Evolutionary conservation across 2,797 vertebrate genomes (phyloP), one percentile per base, ranked within the genome.

Genomic region (Cyprinodon diabolis): DNA sequence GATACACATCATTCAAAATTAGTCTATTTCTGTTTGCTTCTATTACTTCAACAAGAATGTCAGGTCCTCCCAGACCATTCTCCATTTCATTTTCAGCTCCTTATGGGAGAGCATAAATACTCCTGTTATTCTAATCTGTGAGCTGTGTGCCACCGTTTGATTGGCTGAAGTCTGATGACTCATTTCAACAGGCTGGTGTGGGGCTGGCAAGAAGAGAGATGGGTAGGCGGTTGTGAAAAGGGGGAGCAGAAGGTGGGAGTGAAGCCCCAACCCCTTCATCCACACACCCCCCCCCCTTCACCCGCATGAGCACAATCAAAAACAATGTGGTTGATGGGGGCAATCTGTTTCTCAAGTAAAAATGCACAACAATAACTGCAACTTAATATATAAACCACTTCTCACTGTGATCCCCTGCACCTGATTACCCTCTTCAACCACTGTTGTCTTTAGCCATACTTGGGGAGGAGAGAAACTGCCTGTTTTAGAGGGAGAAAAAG

Each of bases 111-210:
- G 85, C 89, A 90, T 89, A 87, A 91, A 91, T 87, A 88, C 91
- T 90, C 86, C 81, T 89, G 90, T 90, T 90, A 93, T 94, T 94
- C 89, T 91, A 92, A 94, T 94, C 87, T 60, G 77, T 80, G 83
- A 91, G 84, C 89, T 87, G 88, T 87, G 84, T 80, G 78, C 89
- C 68, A 65, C 77, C 5, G 10, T 74, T 17, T 72, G 76, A 95
- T 95, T 95, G 95, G 95, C 80, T 87, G 86, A 90, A 78, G 56
- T 78, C 85, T 85, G 93, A 92, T 95, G 94, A 95, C 89, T 95
- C 94, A 95, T 86, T 93, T 88, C 86, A 89, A 91, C 92, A 92
- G 90, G 92, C 92, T 93, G 89, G 90, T 89, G 90, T 86, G 84
- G 83, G 87, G 86, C 90, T 91, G 86, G 89, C 80, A 79, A 84